phyloP scores from a whole-genome alignment of 2,888 invertebrate genomes.

The Napeogenes inachia region DNA sequence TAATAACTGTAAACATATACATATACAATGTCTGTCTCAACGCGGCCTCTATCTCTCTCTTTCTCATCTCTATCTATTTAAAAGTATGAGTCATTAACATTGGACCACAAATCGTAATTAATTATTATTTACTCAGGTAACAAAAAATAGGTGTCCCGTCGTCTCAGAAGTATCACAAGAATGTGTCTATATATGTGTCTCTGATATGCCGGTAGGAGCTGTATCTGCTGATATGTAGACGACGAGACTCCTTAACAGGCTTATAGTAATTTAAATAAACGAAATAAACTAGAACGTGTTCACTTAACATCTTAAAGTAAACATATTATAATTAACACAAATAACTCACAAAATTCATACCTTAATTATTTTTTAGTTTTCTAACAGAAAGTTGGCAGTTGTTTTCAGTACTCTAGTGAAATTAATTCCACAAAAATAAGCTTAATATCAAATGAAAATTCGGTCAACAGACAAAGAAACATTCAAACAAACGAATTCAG shows the following conservation, averaged over 20 bases:
- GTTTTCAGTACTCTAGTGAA: constrained; percentile 62
- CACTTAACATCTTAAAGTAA: constrained; percentile 64
- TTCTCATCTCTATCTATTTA: constrained; percentile 70
- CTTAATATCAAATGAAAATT: constrained; percentile 65
- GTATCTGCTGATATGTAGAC: constrained; percentile 34
- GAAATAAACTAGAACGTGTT: constrained; percentile 69
- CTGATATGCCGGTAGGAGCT: constrained; percentile 54
- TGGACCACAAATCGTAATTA: constrained; percentile 77
- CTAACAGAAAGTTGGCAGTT: constrained; percentile 73
- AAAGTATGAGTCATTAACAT: constrained; percentile 75
- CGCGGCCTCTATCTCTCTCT: constrained; percentile 66
- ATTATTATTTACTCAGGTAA: constrained; percentile 77
- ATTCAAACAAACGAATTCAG: constrained; percentile 19
- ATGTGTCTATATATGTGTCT: constrained; percentile 26
- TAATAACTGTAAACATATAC: constrained; percentile 24
- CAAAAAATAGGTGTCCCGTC: constrained; percentile 69
- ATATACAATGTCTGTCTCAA: constrained; percentile 32
- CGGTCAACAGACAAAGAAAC: constrained; percentile 47
- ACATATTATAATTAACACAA: constrained; percentile 69
- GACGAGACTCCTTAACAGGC: constrained; percentile 57
- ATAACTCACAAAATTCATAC: constrained; percentile 63
- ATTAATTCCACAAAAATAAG: constrained; percentile 48
- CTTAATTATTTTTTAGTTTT: constrained; percentile 52
- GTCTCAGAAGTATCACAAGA: constrained; percentile 25
- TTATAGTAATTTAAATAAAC: constrained; percentile 68